Conservation (phyloP, 2,888 invertebrate species). For the Mantis religiosa region DNA sequence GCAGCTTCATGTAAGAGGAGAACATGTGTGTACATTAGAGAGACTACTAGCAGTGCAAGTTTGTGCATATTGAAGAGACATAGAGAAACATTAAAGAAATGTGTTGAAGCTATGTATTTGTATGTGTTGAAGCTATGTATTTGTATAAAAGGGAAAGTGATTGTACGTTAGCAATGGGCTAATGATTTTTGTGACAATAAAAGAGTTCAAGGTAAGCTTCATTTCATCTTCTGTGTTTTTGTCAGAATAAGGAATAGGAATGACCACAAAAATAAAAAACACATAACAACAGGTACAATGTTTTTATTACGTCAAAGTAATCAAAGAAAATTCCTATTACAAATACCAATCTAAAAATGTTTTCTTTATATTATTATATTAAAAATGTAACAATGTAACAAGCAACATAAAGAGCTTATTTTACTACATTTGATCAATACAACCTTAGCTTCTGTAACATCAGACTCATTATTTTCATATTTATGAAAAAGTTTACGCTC, state of each 20-base stretch:
- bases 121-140: no score
- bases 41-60: no score
- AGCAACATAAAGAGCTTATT: background rate
- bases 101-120: no score
- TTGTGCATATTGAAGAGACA: no score
- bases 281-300: background rate
- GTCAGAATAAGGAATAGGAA: background rate
- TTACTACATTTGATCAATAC: background rate
- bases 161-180: no score
- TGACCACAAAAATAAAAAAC: background rate
- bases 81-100: no score
- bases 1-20: no score
- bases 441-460: background rate
- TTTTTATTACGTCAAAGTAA: background rate
- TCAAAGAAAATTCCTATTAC: background rate
- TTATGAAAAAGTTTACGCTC: background rate
- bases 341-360: conserved; percentile 2
- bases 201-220: no score
- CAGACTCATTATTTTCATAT: background rate
- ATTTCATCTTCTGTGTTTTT: no score
- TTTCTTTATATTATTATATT: background rate
- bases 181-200: no score
- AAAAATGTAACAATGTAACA: background rate
- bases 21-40: no score
- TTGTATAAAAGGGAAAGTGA: no score